These are phyloP conservation scores for Orchesella flavescens DNA, from an alignment of 2,888 invertebrate genomes.

Conservation along the genomic window DNA sequence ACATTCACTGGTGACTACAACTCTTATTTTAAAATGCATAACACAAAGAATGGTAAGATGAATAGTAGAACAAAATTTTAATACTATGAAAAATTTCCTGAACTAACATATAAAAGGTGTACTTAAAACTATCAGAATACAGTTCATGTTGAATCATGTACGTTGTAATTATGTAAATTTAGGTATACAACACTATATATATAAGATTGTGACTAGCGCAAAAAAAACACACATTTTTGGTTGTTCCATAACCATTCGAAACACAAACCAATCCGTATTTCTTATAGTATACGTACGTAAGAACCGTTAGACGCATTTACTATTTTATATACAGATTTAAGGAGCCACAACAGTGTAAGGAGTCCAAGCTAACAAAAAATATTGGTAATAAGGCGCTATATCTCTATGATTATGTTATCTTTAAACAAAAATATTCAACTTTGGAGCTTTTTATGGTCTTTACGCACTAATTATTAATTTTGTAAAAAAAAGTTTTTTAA, in stretches of 20 bases:
- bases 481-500: conserved; percentile 40
- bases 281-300: conserved; percentile 25
- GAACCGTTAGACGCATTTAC: conserved; percentile 41
- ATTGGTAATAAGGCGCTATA: conserved; percentile 11
- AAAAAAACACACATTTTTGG: too few species aligned
- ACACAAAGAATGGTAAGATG: neutral
- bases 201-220: too few species aligned
- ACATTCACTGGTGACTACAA: neutral
- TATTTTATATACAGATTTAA: conserved; percentile 45
- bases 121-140: too few species aligned
- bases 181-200: neutral
- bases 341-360: conserved; percentile 21
- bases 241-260: too few species aligned
- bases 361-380: neutral
- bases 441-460: conserved; percentile 57
- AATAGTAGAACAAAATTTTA: neutral
- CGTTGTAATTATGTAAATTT: neutral
- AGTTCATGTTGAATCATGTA: neutral
- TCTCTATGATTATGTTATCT: conserved; percentile 26
- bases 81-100: neutral
- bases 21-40: neutral
- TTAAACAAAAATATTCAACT: conserved; percentile 44
- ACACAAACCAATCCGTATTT: conserved; percentile 19
- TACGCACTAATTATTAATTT: conserved; percentile 56
- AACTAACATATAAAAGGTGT: neutral